Evolutionary conservation across 1,140 invertebrate genomes (phyloP).

Genomic region (Anoplophora glabripennis): DNA sequence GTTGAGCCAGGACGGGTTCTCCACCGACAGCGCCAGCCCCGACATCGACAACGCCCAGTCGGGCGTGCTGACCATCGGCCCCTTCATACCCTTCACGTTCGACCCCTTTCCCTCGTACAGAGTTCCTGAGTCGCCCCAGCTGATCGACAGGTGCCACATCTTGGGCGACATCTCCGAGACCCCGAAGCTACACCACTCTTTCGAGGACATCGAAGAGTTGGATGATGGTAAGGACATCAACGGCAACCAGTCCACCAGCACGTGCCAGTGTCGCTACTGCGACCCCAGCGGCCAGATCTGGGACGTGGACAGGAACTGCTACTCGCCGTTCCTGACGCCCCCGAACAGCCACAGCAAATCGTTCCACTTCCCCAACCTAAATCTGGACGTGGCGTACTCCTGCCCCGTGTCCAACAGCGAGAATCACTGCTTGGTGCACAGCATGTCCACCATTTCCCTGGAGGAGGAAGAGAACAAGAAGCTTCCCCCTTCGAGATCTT

Average conservation of each 20-base stretch:
- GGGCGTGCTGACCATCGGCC: conserved; percentile 2
- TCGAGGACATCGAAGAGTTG: conserved; percentile 49
- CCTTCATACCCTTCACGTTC: conserved; percentile 30
- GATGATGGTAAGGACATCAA: conserved; percentile 44
- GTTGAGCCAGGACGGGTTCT: conserved; percentile 47
- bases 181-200: conserved; percentile 45
- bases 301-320: conserved; percentile 62
- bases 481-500: conserved; percentile 14
- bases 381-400: conserved; percentile 1
- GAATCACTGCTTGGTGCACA: conserved; percentile 19
- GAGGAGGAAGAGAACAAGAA: conserved; percentile 26
- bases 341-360: conserved; percentile 26
- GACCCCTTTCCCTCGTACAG: conserved; percentile 17
- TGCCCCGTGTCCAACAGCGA: conserved; percentile 7
- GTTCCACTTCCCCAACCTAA: conserved; percentile 21
- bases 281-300: conserved; percentile 74
- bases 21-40: conserved; percentile 49
- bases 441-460: conserved; percentile 29
- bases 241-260: conserved; percentile 47
- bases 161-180: conserved; percentile 34
- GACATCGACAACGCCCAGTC: conserved; percentile 48
- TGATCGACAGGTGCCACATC: conserved; percentile 17
- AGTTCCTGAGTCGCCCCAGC: conserved; percentile 3
- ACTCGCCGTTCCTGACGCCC: conserved; percentile 52
- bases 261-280: conserved; percentile 78